phyloP scores from a whole-genome alignment of 2,113 vertebrate species.

The Pitta sordida region DNA sequence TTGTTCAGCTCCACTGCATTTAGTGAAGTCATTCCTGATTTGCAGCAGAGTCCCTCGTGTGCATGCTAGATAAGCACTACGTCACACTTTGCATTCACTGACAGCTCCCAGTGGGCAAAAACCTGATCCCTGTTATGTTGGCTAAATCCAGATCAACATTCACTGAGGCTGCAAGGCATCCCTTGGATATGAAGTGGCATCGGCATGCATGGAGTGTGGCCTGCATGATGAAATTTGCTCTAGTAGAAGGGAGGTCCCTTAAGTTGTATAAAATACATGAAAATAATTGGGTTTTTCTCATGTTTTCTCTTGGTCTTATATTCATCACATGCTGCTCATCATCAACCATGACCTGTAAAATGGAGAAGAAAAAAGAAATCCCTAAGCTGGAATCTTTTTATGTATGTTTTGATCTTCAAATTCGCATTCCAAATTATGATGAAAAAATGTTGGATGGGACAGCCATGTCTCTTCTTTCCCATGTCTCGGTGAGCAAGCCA shows the following conservation, averaged over 20 bases:
- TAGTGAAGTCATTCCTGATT: slow-evolving; percentile 51
- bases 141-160: slow-evolving; percentile 51
- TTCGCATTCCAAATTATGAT: neutral
- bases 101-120: slow-evolving; percentile 43
- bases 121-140: slow-evolving; percentile 3
- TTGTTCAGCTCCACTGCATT: slow-evolving; percentile 61
- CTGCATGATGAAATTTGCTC: neutral
- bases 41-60: slow-evolving; percentile 48
- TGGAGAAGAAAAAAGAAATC: neutral
- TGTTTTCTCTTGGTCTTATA: neutral
- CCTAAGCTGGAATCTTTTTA: neutral
- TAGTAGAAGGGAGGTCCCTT: neutral
- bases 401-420: neutral
- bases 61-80: slow-evolving; percentile 42
- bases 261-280: neutral
- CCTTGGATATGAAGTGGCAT: neutral
- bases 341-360: neutral
- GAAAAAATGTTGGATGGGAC: rapidly evolving
- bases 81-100: slow-evolving; percentile 49
- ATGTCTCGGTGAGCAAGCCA: neutral
- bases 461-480: neutral
- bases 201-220: neutral
- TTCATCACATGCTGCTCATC: neutral
- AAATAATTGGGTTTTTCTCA: neutral
- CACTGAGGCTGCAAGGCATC: slow-evolving; percentile 31